These are phyloP conservation scores for Trichacis sp. DNA, from an alignment of 2,888 invertebrate species.

Conservation along the genomic window DNA sequence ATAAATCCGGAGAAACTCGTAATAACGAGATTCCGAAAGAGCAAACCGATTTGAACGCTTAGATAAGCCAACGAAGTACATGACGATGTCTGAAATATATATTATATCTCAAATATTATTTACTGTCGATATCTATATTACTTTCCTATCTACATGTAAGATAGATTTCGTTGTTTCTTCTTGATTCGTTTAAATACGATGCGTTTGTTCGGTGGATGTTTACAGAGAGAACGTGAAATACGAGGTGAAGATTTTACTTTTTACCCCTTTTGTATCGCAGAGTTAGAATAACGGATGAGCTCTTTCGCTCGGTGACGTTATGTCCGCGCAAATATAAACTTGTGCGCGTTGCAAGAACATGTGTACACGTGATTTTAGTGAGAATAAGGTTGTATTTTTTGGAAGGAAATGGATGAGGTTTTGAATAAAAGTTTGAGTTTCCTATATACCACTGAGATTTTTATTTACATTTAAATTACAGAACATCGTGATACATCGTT, in stretches of 20 bases:
- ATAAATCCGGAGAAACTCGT: too few species aligned
- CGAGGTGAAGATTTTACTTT: not conserved
- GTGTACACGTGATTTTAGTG: constrained; percentile 26
- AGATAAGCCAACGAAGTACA: too few species aligned
- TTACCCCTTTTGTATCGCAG: not conserved
- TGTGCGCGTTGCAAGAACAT: too few species aligned
- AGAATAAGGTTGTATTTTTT: constrained; percentile 23
- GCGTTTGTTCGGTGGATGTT: not conserved
- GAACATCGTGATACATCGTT: too few species aligned
- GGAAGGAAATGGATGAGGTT: constrained; percentile 31
- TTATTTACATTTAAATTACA: too few species aligned
- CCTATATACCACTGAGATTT: constrained; percentile 10
- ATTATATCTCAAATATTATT: too few species aligned
- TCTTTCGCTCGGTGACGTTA: not conserved
- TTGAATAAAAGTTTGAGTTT: constrained; percentile 38
- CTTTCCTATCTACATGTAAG: too few species aligned
- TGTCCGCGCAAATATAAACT: too few species aligned
- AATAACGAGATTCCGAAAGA: constrained; percentile 64
- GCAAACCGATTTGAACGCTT: constrained; percentile 60
- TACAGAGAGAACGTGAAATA: not conserved
- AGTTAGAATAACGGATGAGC: not conserved
- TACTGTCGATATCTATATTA: too few species aligned
- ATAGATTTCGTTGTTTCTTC: too few species aligned
- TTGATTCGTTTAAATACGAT: too few species aligned
- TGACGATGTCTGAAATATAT: too few species aligned